phyloP scores from a whole-genome alignment of 2,888 invertebrate genomes.

The Calameuta idolon region DNA sequence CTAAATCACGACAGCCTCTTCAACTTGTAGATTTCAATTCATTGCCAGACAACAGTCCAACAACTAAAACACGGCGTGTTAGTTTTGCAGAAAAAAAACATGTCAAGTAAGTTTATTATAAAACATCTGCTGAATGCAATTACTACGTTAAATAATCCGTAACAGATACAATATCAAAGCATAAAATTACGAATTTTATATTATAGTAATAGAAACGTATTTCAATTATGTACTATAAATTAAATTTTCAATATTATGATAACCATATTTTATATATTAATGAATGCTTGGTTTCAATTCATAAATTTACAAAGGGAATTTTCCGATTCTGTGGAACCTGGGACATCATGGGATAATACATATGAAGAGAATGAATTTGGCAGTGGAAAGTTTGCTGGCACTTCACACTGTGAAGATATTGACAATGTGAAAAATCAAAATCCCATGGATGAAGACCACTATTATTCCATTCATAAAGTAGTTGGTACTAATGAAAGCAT shows the following conservation, averaged over 20 bases:
- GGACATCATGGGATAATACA: constrained; percentile 57
- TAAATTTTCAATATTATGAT: background rate
- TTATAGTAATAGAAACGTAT: background rate
- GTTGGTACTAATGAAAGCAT: constrained; percentile 17
- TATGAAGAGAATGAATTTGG: constrained; percentile 58
- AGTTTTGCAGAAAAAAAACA: constrained; percentile 61
- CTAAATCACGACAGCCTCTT: constrained; percentile 48
- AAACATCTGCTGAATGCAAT: background rate
- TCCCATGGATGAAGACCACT: background rate
- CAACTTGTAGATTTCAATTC: constrained; percentile 43
- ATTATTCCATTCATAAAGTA: background rate
- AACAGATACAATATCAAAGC: background rate
- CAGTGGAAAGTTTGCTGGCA: constrained; percentile 9
- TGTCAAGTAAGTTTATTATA: constrained; percentile 49
- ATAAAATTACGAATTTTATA: constrained; percentile 7
- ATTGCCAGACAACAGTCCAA: constrained; percentile 43
- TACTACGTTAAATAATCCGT: too few species aligned
- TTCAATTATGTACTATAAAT: background rate
- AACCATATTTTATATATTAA: constrained; percentile 2
- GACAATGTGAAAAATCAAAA: background rate
- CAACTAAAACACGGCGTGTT: constrained; percentile 53
- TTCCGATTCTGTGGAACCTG: constrained; percentile 55
- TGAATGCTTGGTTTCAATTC: constrained; percentile 16
- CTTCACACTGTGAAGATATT: background rate
- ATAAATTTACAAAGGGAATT: constrained; percentile 47